Percentiles rank a stretch among this genome's conserved stretches.
These are phyloP conservation scores for Clarias magur DNA, from an alignment of 2,113 vertebrate genomes.

Conservation along the genomic window DNA sequence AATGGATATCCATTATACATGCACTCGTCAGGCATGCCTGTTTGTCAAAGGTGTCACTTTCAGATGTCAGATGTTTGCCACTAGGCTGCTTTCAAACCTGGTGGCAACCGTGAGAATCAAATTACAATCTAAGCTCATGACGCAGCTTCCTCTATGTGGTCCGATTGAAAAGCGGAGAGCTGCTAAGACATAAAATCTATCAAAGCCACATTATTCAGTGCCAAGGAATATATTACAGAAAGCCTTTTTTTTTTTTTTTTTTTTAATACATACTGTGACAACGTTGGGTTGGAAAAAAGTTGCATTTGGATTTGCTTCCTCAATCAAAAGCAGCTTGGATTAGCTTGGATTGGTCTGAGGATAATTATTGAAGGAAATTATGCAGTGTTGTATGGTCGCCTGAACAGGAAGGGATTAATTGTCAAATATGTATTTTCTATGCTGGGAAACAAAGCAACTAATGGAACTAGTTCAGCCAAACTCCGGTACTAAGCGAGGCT, in stretches of 20 bases:
- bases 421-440: slow-evolving; percentile 62
- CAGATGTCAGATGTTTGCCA: slow-evolving; percentile 6
- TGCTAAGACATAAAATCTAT: slow-evolving; percentile 15
- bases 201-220: slow-evolving; percentile 44
- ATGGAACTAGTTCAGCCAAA: background rate
- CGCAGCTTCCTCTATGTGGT: slow-evolving; percentile 15
- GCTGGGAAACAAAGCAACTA: background rate
- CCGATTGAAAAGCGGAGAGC: background rate
- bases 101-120: slow-evolving; percentile 19
- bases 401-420: slow-evolving; percentile 61
- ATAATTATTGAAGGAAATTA: slow-evolving; percentile 68
- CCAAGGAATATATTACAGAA: slow-evolving; percentile 46
- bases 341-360: slow-evolving; percentile 53
- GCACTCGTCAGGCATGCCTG: background rate
- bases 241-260: slow-evolving; percentile 33
- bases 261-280: slow-evolving; percentile 33
- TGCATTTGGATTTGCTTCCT: slow-evolving; percentile 59
- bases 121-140: background rate
- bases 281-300: slow-evolving; percentile 47
- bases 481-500: background rate
- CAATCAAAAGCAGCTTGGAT: slow-evolving; percentile 62
- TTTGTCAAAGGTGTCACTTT: slow-evolving; percentile 28
- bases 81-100: background rate
- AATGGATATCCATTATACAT: background rate
- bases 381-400: slow-evolving; percentile 60